These are phyloP conservation scores for Copidosoma floridanum DNA, from an alignment of 1,140 invertebrate genomes.

Conservation along the genomic window DNA sequence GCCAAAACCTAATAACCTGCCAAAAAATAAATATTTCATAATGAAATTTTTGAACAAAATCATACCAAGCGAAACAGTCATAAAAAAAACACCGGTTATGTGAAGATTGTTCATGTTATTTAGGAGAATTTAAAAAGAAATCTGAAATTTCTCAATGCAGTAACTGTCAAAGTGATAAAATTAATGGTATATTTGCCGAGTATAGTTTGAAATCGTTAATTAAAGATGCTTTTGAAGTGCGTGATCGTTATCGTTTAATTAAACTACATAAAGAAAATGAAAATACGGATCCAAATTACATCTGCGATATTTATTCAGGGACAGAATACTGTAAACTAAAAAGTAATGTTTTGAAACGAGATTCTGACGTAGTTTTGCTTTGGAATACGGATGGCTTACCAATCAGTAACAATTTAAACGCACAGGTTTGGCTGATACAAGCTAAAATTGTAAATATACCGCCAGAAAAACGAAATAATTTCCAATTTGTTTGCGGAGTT, in stretches of 20 bases:
- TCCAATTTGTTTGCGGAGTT: constrained; percentile 15
- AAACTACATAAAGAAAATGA: constrained; percentile 5
- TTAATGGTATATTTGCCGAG: constrained; percentile 18
- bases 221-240: constrained; percentile 22
- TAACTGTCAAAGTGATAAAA: constrained; percentile 15
- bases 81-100: constrained; percentile 27
- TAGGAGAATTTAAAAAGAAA: constrained; percentile 1
- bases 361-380: constrained; percentile 18
- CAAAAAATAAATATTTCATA: constrained; percentile 21
- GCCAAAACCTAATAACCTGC: constrained; percentile 20
- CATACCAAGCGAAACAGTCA: background rate
- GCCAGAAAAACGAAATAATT: constrained; percentile 2
- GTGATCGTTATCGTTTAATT: constrained; percentile 13
- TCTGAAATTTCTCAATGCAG: background rate
- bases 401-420: constrained; percentile 12
- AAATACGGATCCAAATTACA: constrained; percentile 4
- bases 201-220: constrained; percentile 21
- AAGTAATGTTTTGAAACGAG: background rate
- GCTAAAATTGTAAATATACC: constrained; percentile 18
- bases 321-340: constrained; percentile 20
- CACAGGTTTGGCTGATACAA: constrained; percentile 23
- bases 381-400: constrained; percentile 26
- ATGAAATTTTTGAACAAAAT: constrained; percentile 17
- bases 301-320: constrained; percentile 16
- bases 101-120: constrained; percentile 23